Evolutionary conservation across 2,888 invertebrate species (phyloP), one percentile per base, ranked within the genome.

Genomic region (Apotomis betuletana): DNA sequence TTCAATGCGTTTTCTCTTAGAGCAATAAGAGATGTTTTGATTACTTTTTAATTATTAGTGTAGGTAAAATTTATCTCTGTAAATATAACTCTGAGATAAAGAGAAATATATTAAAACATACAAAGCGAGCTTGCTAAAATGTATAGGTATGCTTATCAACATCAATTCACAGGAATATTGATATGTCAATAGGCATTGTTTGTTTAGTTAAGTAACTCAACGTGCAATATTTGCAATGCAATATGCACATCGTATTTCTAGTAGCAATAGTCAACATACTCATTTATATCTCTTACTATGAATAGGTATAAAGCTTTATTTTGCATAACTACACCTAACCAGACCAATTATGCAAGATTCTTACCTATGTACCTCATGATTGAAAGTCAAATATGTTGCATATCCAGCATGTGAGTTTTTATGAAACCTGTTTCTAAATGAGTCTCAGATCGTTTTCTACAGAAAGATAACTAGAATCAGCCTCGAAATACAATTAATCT

Each of bases 311-410:
- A 64, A 64, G 54, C 49, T 49, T 4, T 64, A 2, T 12, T 38
- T 13, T 54, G 41, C 9, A 52, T 15, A 44, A 54, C 5, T 15
- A 1, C 13, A 54, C 15, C 27, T 27, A 36, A 57, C 36, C 12
- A 12, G 13, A 5, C 13, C 41, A 64, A 12, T 49, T 64, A 59
- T 15, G 9, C 9, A 41, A 10, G 9, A 49, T 36, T 69, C 55
- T 69, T 49, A 69, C 38, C 62, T 57, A 51, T 49, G 62, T 12
- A 57, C 41, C 41, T 41, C 5, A 69, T 38, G 46, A 62, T 57
- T 38, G 61, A 8, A 69, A 54, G 46, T 57, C 54, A 55, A 68
- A 55, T 62, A 62, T 49, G 1, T 69, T 10, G n/a, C 6, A 62
- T 13, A 36, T 46, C 27, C 27, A 27, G 27, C 27, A 27, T 27